Evolutionary conservation across 1,140 invertebrate species (phyloP), one percentile per base, ranked within the genome.

Genomic region (Ladona fulva): DNA sequence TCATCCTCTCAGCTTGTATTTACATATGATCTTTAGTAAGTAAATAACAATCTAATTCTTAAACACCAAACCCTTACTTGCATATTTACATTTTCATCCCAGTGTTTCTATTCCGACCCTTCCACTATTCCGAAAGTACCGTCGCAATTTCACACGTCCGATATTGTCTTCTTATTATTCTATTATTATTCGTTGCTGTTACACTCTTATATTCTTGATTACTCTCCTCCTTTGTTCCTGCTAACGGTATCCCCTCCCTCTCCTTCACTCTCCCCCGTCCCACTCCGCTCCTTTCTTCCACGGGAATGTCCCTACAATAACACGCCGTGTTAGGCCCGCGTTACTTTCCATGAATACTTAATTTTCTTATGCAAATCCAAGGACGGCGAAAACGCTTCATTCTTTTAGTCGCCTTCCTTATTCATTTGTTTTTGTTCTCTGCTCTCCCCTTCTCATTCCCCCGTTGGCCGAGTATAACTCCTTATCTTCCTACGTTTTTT

Each of bases 261-360:
- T 19, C 52, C n/a, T 22, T 19, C 52, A 52, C 14, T 66, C 52
- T 66, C 3, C n/a, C 52, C 52, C 52, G 14, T 19, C 52, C 52
- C 52, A 66, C 44, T 66, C n/a, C 3, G 1, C 52, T 22, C 52
- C 52, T 37, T 16, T 22, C 52, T 66, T 66, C 52, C 52, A 19
- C 16, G 3, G 52, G 12, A 66, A 66, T 66, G 52, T 66, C 52
- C n/a, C 52, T 66, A 66, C 52, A 66, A 66, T 66, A 66, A 66
- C 52, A 66, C 52, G 52, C 52, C 52, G 52, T 66, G 52, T 66
- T 66, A 66, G 52, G n/a, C 52, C 52, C 52, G 52, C 52, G 52
- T 66, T 66, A 66, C 52, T 66, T 66, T 66, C 52, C 52, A 66
- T 66, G 52, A 66, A 66, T 66, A 66, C 52, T 66, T 66, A 66